Evolutionary conservation across 1,140 invertebrate species (phyloP), one percentile per base, ranked within the genome.

Genomic region (Cataglyphis hispanica): DNA sequence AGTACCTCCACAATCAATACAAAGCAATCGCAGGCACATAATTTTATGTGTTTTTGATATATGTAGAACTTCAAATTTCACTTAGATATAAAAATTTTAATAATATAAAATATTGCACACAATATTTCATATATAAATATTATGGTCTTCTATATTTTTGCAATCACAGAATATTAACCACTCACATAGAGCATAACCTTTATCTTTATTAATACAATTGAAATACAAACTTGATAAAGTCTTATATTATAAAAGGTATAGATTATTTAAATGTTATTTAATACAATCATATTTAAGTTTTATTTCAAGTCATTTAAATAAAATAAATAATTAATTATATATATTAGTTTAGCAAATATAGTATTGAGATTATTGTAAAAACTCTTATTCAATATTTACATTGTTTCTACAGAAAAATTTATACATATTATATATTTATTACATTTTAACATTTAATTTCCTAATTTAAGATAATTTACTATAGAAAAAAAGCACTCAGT

Each of bases 1-100:
- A 87, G 87, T 94, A 96, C 96, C 96, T 96, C 95, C 94, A 93
- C 96, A 96, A 94, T 96, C 95, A 81, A 96, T 95, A 90, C 96
- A 96, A 86, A 96, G 94, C 74, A 96, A 91, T 89, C 94, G 93
- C 58, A 96, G 94, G 89, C 95, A 95, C 93, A 96, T 95, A 89
- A 88, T 90, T 90, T 90, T 81, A 31, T 74, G 67, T 78, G 8
- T 76, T 76, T 34, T 53, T 77, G 27, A 25, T 64, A 25, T 58
- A 72, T 10, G 56, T 60, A 11, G 3, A 27, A 40, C 37, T 83
- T 25, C 34, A 25, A 43, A 43, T 10, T 43, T 43, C 40, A 43
- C 40, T 43, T 43, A 69, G 43, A 31, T 81, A 56, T 50, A 81
- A 60, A 43, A 72, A 81, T 58, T 60, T 81, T 58, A 19, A 58